phyloP scores from a whole-genome alignment of 2,113 vertebrate species.

The Phocoena sinus region DNA sequence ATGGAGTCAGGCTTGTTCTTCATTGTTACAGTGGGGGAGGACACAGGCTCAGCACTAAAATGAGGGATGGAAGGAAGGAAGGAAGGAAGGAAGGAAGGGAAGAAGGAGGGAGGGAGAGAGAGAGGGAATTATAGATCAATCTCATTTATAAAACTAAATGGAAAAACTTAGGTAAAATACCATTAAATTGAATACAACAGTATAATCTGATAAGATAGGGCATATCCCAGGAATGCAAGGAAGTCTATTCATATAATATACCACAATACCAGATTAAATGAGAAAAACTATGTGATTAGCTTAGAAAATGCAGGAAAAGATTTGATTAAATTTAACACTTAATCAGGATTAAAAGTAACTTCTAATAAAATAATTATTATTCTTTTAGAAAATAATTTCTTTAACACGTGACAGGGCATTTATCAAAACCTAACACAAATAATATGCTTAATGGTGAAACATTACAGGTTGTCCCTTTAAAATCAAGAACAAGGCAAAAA shows the following conservation, averaged over 20 bases:
- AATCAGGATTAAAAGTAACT: neutral
- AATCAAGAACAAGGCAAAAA: slow-evolving; percentile 27
- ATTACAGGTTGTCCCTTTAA: neutral
- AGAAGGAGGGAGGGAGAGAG: neutral
- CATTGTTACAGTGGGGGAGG: neutral
- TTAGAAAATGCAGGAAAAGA: neutral
- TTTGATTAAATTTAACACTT: neutral
- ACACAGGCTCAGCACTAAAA: neutral
- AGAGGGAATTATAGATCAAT: neutral
- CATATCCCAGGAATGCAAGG: neutral
- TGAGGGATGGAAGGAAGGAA: neutral
- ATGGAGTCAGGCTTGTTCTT: neutral
- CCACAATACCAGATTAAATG: neutral
- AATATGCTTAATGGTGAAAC: neutral
- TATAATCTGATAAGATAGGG: neutral
- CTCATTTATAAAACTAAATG: neutral
- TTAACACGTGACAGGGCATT: neutral
- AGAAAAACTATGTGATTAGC: neutral
- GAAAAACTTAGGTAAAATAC: neutral
- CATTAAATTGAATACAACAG: neutral
- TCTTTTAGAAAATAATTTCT: neutral
- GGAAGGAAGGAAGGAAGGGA: neutral
- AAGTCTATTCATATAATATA: neutral
- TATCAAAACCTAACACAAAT: neutral
- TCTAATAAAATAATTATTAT: neutral